Conservation (phyloP, 1,140 invertebrate species). For the Heliconius hewitsoni region DNA sequence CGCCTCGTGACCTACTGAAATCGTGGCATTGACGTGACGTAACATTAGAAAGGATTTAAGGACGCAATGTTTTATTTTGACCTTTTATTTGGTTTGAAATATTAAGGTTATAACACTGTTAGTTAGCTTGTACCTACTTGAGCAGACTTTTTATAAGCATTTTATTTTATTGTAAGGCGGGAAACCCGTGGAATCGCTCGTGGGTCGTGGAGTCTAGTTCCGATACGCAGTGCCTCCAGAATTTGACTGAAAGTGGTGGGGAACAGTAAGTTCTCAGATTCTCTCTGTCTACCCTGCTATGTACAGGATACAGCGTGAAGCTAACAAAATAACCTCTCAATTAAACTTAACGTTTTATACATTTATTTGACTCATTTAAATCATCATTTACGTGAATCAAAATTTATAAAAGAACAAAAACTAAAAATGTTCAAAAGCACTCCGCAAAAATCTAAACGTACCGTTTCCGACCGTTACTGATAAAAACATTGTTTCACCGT, state of each 20-base stretch:
- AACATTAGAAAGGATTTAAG: slow-evolving; percentile 12
- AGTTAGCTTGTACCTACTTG: background rate
- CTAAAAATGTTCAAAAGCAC: background rate
- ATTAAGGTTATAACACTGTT: background rate
- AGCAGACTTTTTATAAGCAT: background rate
- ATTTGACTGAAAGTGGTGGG: too few species aligned
- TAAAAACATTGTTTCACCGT: slow-evolving; percentile 30
- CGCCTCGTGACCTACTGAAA: background rate
- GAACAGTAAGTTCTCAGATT: too few species aligned
- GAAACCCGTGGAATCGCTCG: too few species aligned
- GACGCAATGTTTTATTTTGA: background rate
- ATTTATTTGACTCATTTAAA: too few species aligned
- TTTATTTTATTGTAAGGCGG: background rate
- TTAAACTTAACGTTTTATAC: too few species aligned
- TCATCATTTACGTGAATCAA: background rate
- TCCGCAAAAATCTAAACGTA: background rate
- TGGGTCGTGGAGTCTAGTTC: too few species aligned
- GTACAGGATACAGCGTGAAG: too few species aligned
- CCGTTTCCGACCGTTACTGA: slow-evolving; percentile 29
- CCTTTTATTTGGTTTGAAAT: background rate
- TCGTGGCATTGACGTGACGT: slow-evolving; percentile 2
- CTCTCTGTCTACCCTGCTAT: too few species aligned
- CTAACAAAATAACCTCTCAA: background rate
- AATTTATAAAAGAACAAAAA: background rate
- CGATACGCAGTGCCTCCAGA: too few species aligned